Base-by-base conservation (phyloP, 2,888 invertebrate genomes). In the Clusia tigrina region DNA sequence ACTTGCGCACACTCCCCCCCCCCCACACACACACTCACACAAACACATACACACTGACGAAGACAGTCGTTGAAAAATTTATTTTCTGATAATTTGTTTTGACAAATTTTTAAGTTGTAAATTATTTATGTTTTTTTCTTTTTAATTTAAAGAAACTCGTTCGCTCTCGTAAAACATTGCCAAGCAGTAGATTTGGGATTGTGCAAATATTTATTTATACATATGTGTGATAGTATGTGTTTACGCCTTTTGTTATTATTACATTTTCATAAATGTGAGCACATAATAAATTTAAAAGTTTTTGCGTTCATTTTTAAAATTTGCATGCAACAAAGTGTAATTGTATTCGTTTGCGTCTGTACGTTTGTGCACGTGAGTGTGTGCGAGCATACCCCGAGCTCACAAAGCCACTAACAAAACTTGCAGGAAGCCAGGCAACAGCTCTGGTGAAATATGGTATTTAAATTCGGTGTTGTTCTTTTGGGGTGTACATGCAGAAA, bases 181-280 rank as follows among this genome's bases (percentile, higher is more conserved):
- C 32, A 12, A 32, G n/a, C n/a, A 32, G 12, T 32, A 12, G 6
- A 5, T 9, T 32, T 32, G 32, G 12, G 24, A 2, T 5, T 3
- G 32, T 5, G 51, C 10, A 25, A 18, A 26, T 15, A 48, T 2
- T 25, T 17, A 20, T 20, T 5, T n/a, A 24, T 23, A 1, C 12
- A 9, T 22, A 23, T 58, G 32, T 32, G 32, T 32, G 32, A 32
- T 9, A 77, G 76, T 77, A 66, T 74, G 74, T 77, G 74, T n/a
- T n/a, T n/a, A n/a, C n/a, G n/a, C 75, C 74, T 74, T 74, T 74
- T 74, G 77, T 74, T 74, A 75, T 74, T 75, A 77, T 74, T 77
- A 77, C 77, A 75, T 74, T 74, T 74, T 77, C 74, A 77, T 77
- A 74, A 74, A 74, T 74, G 74, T 76, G 68, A 58, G 62, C 69